These are phyloP conservation scores for Heliconius hewitsoni DNA, from an alignment of 1,140 invertebrate genomes.

Conservation along the genomic window DNA sequence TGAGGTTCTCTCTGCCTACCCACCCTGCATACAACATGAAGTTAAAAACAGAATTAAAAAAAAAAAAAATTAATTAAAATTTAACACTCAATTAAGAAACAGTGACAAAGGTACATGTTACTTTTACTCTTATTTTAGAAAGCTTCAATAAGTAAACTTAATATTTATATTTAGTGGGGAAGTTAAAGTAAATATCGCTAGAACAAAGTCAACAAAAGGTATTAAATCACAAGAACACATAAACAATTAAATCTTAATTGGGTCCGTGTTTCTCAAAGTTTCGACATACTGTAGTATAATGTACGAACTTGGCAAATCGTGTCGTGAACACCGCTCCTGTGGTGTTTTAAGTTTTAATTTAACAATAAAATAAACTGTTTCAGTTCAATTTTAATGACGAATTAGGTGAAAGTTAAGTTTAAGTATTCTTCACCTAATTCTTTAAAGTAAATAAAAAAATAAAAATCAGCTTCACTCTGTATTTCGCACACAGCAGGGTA, in stretches of 20 bases:
- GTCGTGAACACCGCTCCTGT: conserved; percentile 11
- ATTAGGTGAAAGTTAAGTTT: too few relatives aligned
- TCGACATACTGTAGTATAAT: conserved; percentile 15
- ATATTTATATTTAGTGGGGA: not conserved
- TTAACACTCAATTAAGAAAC: too few relatives aligned
- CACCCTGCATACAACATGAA: too few relatives aligned
- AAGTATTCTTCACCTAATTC: too few relatives aligned
- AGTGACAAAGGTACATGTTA: not conserved
- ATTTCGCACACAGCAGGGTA: too few relatives aligned
- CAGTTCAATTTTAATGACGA: not conserved
- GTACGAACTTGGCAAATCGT: conserved; percentile 20
- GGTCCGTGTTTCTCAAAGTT: conserved; percentile 24
- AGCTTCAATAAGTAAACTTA: not conserved
- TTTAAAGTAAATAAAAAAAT: too few relatives aligned
- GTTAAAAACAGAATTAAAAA: too few relatives aligned
- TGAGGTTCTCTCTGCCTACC: too few relatives aligned
- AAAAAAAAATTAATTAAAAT: too few relatives aligned
- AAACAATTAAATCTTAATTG: conserved; percentile 25
- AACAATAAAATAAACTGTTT: conserved; percentile 11
- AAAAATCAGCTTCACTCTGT: too few relatives aligned
- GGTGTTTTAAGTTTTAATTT: not conserved
- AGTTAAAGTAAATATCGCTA: not conserved
- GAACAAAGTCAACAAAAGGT: conserved; percentile 1
- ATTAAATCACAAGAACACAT: conserved; percentile 1
- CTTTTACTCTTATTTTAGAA: too few relatives aligned